Conservation (phyloP, 1,140 invertebrate genomes). For the Contarinia nasturtii region DNA sequence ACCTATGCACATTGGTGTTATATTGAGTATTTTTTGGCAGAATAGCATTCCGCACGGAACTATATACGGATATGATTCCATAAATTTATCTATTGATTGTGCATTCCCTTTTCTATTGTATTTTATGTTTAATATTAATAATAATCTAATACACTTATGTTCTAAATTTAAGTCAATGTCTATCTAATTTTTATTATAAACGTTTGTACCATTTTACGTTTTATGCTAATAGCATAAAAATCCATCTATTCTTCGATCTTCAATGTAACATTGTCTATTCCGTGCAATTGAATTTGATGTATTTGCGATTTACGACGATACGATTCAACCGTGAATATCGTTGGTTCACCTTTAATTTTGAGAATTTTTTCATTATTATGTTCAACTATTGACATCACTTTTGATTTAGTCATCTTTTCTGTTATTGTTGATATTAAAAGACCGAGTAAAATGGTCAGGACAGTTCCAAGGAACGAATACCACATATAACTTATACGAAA, state of each 20-base stretch:
- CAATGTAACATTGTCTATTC: not conserved
- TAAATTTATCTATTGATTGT: too few relatives aligned
- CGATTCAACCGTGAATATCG: not conserved
- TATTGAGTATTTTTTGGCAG: too few relatives aligned
- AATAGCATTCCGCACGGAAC: too few relatives aligned
- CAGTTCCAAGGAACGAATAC: conserved; percentile 53
- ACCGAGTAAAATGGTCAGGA: conserved; percentile 49
- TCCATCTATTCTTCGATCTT: not conserved
- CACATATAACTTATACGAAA: conserved; percentile 44
- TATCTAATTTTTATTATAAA: too few relatives aligned
- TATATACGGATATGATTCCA: too few relatives aligned
- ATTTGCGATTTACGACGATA: not conserved
- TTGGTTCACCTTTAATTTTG: not conserved
- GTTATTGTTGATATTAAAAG: conserved; percentile 35
- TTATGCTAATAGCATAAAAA: too few relatives aligned
- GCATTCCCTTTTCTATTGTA: too few relatives aligned
- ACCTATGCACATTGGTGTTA: too few relatives aligned
- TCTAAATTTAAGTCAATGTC: too few relatives aligned
- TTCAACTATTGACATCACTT: not conserved
- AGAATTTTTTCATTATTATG: not conserved
- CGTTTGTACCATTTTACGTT: too few relatives aligned
- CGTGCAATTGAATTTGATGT: not conserved
- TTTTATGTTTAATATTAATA: too few relatives aligned
- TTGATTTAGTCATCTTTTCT: not conserved
- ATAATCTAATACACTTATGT: too few relatives aligned